A percentile compares a stretch with the other conserved stretches of the same genome.
These are phyloP conservation scores for Bos taurus DNA, from an alignment of 2,113 vertebrate genomes.

Conservation along the genomic window DNA sequence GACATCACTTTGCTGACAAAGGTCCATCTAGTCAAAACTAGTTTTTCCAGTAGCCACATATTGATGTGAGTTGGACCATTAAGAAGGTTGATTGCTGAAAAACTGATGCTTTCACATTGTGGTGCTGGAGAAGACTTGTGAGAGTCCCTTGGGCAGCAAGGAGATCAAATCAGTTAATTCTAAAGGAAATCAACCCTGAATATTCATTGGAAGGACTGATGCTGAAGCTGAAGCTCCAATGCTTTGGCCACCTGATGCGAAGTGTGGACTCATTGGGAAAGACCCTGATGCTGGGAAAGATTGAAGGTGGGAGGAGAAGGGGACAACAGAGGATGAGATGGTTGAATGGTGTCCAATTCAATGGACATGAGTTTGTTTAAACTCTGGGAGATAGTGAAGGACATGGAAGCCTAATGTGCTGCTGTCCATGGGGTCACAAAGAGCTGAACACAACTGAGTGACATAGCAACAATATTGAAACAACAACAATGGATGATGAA, in stretches of 20 bases:
- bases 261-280: rapidly evolving
- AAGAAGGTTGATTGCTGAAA: neutral
- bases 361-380: neutral
- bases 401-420: neutral
- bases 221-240: neutral
- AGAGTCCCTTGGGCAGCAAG: neutral
- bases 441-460: neutral
- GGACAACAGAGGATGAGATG: neutral
- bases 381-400: neutral
- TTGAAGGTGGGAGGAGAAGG: neutral
- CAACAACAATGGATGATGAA: neutral
- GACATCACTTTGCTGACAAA: neutral
- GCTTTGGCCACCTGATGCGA: neutral
- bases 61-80: neutral
- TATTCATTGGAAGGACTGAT: neutral
- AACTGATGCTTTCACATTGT: neutral
- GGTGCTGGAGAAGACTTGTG: neutral
- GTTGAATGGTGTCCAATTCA: neutral
- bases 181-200: neutral
- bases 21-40: neutral
- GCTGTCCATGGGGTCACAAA: neutral
- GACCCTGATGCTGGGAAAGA: neutral
- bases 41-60: neutral
- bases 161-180: neutral
- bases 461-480: neutral